Conservation (phyloP, 2,797 vertebrate species). For the Taeniopygia guttata region DNA sequence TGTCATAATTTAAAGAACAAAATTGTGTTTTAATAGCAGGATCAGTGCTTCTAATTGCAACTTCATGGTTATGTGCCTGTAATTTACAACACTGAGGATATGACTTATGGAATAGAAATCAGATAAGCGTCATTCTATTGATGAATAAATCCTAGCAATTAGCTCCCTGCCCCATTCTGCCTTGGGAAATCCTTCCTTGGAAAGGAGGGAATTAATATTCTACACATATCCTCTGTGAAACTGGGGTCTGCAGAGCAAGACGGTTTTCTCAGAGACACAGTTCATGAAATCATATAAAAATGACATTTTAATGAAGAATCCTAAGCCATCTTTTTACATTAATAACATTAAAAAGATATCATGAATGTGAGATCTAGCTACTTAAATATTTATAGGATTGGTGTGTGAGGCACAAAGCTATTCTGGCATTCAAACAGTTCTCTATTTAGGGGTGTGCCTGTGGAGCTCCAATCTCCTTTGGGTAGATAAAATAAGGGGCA, state of each 20-base stretch:
- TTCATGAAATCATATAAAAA: neutral
- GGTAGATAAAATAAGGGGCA: neutral
- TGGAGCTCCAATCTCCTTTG: neutral
- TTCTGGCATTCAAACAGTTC: neutral
- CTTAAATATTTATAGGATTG: neutral
- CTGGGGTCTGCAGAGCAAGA: neutral
- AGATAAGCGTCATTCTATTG: neutral
- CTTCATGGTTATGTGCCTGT: conserved; percentile 18
- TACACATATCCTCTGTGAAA: neutral
- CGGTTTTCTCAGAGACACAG: neutral
- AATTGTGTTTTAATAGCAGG: conserved; percentile 43
- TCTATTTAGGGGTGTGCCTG: neutral
- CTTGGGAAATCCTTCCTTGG: neutral
- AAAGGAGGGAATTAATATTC: conserved; percentile 26
- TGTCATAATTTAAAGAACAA: conserved; percentile 37
- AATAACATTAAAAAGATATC: neutral
- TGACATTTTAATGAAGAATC: neutral
- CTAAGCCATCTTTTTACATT: neutral
- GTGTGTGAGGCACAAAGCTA: neutral
- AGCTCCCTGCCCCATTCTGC: neutral
- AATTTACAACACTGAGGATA: conserved; percentile 35
- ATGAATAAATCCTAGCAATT: conserved; percentile 27
- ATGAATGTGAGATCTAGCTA: neutral
- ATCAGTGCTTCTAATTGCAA: conserved; percentile 40
- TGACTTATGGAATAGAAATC: conserved; percentile 11